phyloP scores from a whole-genome alignment of 2,113 vertebrate genomes.

The Myrmecophaga tridactyla region DNA sequence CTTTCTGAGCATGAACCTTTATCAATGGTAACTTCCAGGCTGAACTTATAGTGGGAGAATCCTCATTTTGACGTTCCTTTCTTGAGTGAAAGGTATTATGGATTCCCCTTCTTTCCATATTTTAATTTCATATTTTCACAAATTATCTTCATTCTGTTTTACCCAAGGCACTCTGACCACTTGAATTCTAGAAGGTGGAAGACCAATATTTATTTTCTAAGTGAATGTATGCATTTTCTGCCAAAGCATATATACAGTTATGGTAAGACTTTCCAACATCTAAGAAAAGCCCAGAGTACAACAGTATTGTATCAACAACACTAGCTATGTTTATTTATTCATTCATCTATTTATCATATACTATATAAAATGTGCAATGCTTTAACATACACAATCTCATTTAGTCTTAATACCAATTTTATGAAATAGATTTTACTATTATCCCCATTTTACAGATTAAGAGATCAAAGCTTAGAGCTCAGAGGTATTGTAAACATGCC shows the following conservation, averaged over 20 bases:
- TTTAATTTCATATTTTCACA: neutral
- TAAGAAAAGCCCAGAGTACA: neutral
- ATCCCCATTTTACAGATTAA: neutral
- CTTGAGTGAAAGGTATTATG: neutral
- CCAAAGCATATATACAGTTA: neutral
- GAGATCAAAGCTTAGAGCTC: neutral
- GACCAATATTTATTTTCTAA: neutral
- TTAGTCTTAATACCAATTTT: neutral
- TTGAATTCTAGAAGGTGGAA: neutral
- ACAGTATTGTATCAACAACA: neutral
- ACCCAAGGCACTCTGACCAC: neutral
- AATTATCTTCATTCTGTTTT: neutral
- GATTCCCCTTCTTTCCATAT: neutral
- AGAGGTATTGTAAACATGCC: neutral
- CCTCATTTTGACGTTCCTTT: neutral
- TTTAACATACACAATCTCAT: neutral
- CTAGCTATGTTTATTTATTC: neutral
- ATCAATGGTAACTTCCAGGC: fast-evolving
- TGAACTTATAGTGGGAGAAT: neutral
- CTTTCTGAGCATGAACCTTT: neutral
- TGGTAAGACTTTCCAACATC: neutral
- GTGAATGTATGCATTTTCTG: neutral
- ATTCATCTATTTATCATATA: neutral
- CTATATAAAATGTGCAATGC: neutral
- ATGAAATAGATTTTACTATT: neutral